Percentiles rank a stretch among this genome's conserved stretches.
Evolutionary conservation across 2,113 vertebrate genomes (phyloP).

Genomic region (Piaya cayana): DNA sequence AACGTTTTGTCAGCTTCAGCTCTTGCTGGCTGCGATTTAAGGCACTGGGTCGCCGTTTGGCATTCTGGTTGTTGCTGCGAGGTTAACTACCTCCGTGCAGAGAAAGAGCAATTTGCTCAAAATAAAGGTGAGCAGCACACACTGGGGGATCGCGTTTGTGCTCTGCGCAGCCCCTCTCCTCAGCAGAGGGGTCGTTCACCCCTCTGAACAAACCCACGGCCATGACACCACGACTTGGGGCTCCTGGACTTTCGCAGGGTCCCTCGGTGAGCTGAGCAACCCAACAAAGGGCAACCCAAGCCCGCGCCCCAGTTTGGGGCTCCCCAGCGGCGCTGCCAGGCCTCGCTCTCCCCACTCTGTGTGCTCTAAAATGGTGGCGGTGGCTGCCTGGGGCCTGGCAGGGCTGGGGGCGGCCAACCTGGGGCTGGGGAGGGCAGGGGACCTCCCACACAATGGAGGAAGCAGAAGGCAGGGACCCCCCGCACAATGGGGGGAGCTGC

Average conservation of each 20-base stretch:
- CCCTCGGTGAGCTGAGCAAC: too few species aligned
- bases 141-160: neutral
- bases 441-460: too few species aligned
- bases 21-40: neutral
- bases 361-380: too few species aligned
- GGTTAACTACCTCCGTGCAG: neutral
- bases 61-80: neutral
- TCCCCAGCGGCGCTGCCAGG: too few species aligned
- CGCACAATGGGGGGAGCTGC: too few species aligned
- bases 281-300: too few species aligned
- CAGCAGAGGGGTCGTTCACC: rapidly evolving
- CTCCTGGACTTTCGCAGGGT: neutral
- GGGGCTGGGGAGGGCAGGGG: too few species aligned
- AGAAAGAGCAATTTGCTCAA: neutral
- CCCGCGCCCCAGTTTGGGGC: too few species aligned
- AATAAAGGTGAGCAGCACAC: neutral
- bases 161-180: slow-evolving; percentile 1
- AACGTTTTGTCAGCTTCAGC: neutral
- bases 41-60: neutral
- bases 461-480: too few species aligned
- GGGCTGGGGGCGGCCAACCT: too few species aligned
- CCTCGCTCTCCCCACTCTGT: too few species aligned
- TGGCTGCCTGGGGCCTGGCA: too few species aligned
- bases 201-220: neutral
- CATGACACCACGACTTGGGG: neutral